Percentiles rank a stretch among this genome's conserved stretches.
Conservation (phyloP, 1,140 invertebrate genomes). For the Galleria mellonella region DNA sequence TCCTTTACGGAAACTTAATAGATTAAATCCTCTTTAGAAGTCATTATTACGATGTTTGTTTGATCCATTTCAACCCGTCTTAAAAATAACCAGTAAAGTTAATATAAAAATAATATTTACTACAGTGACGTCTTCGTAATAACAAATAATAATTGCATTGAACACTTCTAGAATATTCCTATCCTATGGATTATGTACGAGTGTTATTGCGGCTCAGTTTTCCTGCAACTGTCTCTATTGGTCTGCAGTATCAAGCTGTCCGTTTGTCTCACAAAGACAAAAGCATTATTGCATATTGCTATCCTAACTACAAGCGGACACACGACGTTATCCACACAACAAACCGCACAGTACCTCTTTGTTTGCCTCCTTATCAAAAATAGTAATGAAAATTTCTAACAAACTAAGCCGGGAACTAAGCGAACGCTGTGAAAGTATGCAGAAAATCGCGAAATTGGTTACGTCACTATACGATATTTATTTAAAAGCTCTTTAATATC, state of each 20-base stretch:
- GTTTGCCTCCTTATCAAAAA: conserved; percentile 26
- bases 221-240: conserved; percentile 6
- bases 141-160: no score
- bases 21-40: no score
- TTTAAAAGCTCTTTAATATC: neutral
- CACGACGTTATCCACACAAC: conserved; percentile 62
- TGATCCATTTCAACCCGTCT: no score
- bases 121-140: no score
- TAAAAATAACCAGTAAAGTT: no score
- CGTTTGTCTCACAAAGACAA: conserved; percentile 43
- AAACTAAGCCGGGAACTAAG: conserved; percentile 54
- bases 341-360: conserved; percentile 52
- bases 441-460: conserved; percentile 24
- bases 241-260: conserved; percentile 27
- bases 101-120: no score
- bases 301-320: conserved; percentile 61
- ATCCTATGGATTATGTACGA: no score
- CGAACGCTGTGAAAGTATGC: conserved; percentile 22
- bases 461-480: conserved; percentile 4
- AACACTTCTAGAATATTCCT: no score
- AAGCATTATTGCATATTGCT: conserved; percentile 39
- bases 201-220: neutral
- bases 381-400: conserved; percentile 28
- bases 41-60: no score
- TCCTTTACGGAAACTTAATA: no score